phyloP scores from a whole-genome alignment of 2,113 vertebrate genomes.

The Salminus brasiliensis region DNA sequence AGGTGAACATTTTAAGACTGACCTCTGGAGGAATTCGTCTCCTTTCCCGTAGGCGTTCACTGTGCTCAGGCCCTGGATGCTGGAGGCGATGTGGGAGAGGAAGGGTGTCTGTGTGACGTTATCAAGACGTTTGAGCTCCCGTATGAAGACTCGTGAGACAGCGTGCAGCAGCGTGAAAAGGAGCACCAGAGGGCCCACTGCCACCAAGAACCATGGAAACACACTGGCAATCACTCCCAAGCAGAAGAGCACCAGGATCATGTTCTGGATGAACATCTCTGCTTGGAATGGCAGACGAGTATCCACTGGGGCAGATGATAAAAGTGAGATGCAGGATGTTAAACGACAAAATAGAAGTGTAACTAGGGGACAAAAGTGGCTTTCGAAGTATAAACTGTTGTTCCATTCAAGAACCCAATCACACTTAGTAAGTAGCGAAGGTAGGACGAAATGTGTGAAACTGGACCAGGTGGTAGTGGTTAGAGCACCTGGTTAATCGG shows the following conservation, averaged over 20 bases:
- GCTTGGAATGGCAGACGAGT: constrained; percentile 91
- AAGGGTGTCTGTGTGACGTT: constrained; percentile 92
- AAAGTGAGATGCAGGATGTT: not conserved
- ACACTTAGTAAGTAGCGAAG: too few species aligned
- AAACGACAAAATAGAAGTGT: not conserved
- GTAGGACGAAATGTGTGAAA: not conserved
- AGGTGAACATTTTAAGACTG: too few species aligned
- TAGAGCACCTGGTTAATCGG: not conserved
- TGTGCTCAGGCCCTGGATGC: constrained; percentile 90
- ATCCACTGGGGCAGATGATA: constrained; percentile 76
- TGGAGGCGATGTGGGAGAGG: constrained; percentile 90
- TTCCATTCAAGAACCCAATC: too few species aligned
- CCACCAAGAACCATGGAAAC: constrained; percentile 92
- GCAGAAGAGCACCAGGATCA: constrained; percentile 92
- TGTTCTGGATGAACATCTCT: constrained; percentile 93
- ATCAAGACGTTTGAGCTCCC: constrained; percentile 91
- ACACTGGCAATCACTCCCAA: constrained; percentile 85
- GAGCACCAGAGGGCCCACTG: constrained; percentile 84
- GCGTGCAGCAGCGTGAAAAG: constrained; percentile 84
- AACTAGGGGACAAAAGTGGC: too few species aligned
- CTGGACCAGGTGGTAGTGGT: not conserved
- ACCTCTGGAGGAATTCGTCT: constrained; percentile 88
- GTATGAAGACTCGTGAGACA: constrained; percentile 89
- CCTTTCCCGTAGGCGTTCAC: constrained; percentile 88
- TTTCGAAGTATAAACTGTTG: too few species aligned